These are phyloP conservation scores for Piscicola geometra DNA, from an alignment of 2,888 invertebrate species.

Conservation along the genomic window DNA sequence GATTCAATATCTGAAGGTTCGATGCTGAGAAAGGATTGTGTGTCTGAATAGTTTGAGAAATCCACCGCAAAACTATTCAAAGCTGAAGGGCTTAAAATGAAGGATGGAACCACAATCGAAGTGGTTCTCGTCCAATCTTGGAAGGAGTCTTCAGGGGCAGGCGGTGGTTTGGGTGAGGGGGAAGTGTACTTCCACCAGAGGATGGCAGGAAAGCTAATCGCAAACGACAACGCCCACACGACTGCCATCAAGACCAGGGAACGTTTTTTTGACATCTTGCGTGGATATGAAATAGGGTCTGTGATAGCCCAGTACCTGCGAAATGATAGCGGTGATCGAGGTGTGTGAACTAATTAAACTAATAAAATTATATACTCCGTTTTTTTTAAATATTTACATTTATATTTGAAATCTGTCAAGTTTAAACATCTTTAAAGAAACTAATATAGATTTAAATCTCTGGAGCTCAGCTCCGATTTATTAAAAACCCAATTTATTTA, in stretches of 20 bases:
- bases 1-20: no score
- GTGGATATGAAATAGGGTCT: conserved; percentile 83
- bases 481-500: no score
- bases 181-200: conserved; percentile 58
- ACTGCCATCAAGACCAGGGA: conserved; percentile 82
- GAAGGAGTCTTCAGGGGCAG: conserved; percentile 26
- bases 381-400: no score
- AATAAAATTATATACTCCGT: no score
- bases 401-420: no score
- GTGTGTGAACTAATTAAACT: no score
- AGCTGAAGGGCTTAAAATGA: no score
- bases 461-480: no score
- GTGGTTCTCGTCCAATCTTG: background rate
- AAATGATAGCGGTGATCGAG: background rate
- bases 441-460: no score
- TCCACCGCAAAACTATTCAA: no score
- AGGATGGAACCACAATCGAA: background rate
- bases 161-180: background rate
- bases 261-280: conserved; percentile 83
- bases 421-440: no score
- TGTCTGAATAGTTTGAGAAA: background rate
- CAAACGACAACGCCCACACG: conserved; percentile 93
- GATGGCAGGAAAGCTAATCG: conserved; percentile 96
- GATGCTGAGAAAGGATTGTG: background rate
- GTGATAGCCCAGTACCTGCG: conserved; percentile 92